Conservation (phyloP, 2,888 invertebrate genomes). For the Synanthedon andrenaeformis region DNA sequence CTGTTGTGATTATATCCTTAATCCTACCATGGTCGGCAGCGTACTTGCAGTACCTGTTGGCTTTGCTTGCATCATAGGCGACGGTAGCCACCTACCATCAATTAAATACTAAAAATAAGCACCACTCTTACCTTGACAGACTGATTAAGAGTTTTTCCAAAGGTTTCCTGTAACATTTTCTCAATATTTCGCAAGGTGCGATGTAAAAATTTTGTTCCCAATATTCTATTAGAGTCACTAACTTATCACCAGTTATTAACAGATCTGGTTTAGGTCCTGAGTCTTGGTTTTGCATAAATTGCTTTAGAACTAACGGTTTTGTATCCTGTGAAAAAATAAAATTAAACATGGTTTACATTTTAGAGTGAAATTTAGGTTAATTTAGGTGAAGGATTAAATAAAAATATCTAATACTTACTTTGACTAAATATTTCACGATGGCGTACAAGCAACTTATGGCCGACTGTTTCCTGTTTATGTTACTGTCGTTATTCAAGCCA, state of each 20-base stretch:
- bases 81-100: too few relatives aligned
- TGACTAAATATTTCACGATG: constrained; percentile 55
- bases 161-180: constrained; percentile 26
- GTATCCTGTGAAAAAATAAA: constrained; percentile 39
- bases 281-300: constrained; percentile 37
- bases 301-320: constrained; percentile 42
- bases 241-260: constrained; percentile 47
- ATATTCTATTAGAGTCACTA: constrained; percentile 52
- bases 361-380: too few relatives aligned
- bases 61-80: too few relatives aligned
- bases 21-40: too few relatives aligned
- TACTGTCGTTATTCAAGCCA: constrained; percentile 50
- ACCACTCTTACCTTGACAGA: constrained; percentile 41
- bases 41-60: too few relatives aligned
- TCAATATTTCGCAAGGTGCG: constrained; percentile 18
- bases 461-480: constrained; percentile 54
- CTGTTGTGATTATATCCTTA: too few relatives aligned
- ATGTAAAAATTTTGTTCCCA: constrained; percentile 53
- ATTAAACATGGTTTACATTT: neutral
- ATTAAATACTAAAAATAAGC: too few relatives aligned
- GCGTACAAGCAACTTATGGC: constrained; percentile 62
- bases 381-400: too few relatives aligned
- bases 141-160: constrained; percentile 48
- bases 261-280: constrained; percentile 45
- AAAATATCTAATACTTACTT: constrained; percentile 26